Base-by-base conservation (phyloP, 2,113 vertebrate species). In the Trachemys scripta region DNA sequence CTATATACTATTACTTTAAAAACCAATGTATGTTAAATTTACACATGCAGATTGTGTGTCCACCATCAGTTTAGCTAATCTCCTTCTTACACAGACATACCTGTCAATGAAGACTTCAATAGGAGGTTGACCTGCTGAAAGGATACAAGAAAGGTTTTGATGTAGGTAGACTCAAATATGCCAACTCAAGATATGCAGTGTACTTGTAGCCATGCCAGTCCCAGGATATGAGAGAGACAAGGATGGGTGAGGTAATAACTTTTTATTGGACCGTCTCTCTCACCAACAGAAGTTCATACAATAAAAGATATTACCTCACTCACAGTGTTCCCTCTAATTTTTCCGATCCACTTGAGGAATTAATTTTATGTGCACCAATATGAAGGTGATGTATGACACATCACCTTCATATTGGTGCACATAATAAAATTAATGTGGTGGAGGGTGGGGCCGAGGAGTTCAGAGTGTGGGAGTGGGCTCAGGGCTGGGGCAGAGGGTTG, bases 1-100 rank as follows among this genome's bases (percentile, higher is more conserved):
- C 57, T 84, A 82, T 62, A 94, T 45, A 53, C 79, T 29, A 13
- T 38, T 5, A 0, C 35, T 92, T 78, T 69, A 24, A 10, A 80
- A 35, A 22, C 14, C 25, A 1, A 0, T 3, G 8, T 65, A 3
- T 57, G 8, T 80, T 78, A 45, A 78, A 81, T 54, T 5, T 80
- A 31, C 13, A 2, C 19, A 1, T 56, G 20, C 24, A 88, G 38
- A 45, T 2, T 59, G 53, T 6, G 8, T 89, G 54, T 51, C 20
- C 53, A 22, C 53, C 20, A 54, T 54, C 53, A 54, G 8, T 54
- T 90, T 4, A 22, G 31, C n/a, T 27, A 5, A 19, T 92, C 38
- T 62, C 27, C 62, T 47, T 10, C 25, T 81, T 57, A n/a, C 80
- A 8, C 50, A 82, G 84, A 2, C 3, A 72, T 49, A 80, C 31